Conservation (phyloP, 2,113 vertebrate species). For the Ageneiosus marmoratus region DNA sequence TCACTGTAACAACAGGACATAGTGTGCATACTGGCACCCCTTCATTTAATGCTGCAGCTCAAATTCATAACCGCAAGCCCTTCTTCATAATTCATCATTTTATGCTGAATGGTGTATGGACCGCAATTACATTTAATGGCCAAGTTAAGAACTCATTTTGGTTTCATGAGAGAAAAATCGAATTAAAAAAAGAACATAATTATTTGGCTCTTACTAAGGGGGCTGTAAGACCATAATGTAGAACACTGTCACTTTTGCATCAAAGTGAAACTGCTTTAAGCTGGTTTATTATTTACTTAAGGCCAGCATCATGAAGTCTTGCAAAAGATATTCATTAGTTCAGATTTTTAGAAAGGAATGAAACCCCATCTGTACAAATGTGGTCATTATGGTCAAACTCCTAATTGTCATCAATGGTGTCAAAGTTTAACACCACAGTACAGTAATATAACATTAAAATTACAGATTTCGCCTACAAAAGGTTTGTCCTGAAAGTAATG, state of each 20-base stretch:
- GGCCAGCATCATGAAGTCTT: background rate
- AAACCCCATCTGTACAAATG: conserved; percentile 22
- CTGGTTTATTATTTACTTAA: background rate
- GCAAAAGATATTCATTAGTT: conserved; percentile 8
- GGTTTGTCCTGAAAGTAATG: no score
- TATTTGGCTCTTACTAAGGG: conserved; percentile 24
- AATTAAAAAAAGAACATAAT: conserved; percentile 78
- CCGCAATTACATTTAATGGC: conserved; percentile 81
- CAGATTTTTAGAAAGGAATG: conserved; percentile 8
- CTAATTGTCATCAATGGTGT: background rate
- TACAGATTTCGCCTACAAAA: background rate
- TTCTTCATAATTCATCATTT: conserved; percentile 67
- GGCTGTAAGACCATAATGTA: background rate
- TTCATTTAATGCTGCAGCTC: conserved; percentile 39
- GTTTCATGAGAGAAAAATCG: conserved; percentile 74
- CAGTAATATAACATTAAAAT: background rate
- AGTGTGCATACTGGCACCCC: conserved; percentile 39
- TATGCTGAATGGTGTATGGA: conserved; percentile 73
- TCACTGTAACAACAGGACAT: conserved; percentile 36
- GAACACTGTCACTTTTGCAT: background rate
- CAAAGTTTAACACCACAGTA: background rate
- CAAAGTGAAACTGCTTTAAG: background rate
- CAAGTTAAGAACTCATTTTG: conserved; percentile 78
- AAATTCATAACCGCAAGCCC: conserved; percentile 40
- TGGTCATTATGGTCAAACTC: conserved; percentile 67